Evolutionary conservation across 2,888 invertebrate species (phyloP).

Genomic region (Pheosia gnoma): DNA sequence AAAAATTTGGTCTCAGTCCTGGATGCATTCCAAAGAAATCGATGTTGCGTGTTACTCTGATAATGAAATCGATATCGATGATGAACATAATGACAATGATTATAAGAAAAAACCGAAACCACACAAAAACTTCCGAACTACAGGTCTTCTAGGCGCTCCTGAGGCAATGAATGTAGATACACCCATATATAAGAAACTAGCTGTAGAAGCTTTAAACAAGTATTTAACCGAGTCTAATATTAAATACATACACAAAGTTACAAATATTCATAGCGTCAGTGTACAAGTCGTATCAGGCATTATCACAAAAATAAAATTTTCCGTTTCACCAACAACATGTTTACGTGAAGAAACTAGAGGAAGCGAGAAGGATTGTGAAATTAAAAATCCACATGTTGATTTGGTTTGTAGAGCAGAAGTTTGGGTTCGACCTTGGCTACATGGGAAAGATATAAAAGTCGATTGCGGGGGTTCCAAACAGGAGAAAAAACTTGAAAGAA

Average conservation of each 20-base stretch:
- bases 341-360: slow-evolving; percentile 22
- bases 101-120: neutral
- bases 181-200: slow-evolving; percentile 33
- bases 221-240: slow-evolving; percentile 45
- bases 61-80: neutral
- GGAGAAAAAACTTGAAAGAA: neutral
- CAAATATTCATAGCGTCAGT: slow-evolving; percentile 65
- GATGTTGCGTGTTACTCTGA: slow-evolving; percentile 27
- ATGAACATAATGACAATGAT: neutral
- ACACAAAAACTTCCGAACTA: neutral
- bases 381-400: slow-evolving; percentile 31
- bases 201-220: slow-evolving; percentile 33
- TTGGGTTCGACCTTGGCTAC: slow-evolving; percentile 5
- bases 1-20: neutral
- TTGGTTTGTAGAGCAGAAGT: slow-evolving; percentile 38
- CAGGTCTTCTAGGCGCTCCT: neutral
- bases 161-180: neutral
- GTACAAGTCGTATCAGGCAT: slow-evolving; percentile 81
- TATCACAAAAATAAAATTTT: slow-evolving; percentile 58
- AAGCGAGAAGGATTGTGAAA: slow-evolving; percentile 35
- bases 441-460: slow-evolving; percentile 28
- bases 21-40: slow-evolving; percentile 15
- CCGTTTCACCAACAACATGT: slow-evolving; percentile 46
- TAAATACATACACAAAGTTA: slow-evolving; percentile 51
- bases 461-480: slow-evolving; percentile 16